A percentile compares a stretch with the other conserved stretches of the same genome.
These are phyloP conservation scores for Aphidius ervi DNA, from an alignment of 1,140 invertebrate genomes.

Conservation along the genomic window DNA sequence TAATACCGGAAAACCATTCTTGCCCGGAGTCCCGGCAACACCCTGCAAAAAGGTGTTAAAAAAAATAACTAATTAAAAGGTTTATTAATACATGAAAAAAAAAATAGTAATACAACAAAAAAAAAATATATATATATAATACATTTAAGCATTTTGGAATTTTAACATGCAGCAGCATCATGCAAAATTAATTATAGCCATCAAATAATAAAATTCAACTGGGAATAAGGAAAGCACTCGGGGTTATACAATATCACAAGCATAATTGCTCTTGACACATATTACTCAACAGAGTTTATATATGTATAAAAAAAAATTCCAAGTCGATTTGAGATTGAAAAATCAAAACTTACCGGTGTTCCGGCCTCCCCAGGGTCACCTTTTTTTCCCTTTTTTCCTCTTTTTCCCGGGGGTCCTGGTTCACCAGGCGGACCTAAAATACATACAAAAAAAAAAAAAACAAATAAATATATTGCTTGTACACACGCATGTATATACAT, in stretches of 20 bases:
- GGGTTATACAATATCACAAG: too few relatives aligned
- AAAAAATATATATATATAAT: background rate
- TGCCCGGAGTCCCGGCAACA: conserved; percentile 70
- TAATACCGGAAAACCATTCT: conserved; percentile 84
- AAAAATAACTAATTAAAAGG: conserved; percentile 41
- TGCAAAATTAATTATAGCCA: too few relatives aligned
- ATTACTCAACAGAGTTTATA: too few relatives aligned
- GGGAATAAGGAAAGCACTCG: too few relatives aligned
- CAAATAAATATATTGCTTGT: background rate
- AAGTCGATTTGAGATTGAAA: background rate
- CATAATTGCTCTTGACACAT: too few relatives aligned
- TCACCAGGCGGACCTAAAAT: conserved; percentile 65
- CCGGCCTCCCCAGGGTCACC: conserved; percentile 75
- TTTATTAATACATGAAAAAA: background rate
- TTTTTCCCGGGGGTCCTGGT: conserved; percentile 72
- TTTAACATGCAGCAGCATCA: too few relatives aligned
- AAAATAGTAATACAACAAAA: background rate
- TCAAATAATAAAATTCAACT: too few relatives aligned
- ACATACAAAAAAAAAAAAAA: conserved; percentile 40
- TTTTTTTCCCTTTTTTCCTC: conserved; percentile 85
- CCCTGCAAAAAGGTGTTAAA: conserved; percentile 66
- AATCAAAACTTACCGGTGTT: conserved; percentile 60
- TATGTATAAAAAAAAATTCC: too few relatives aligned
- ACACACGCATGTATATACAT: background rate
- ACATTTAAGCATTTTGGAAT: too few relatives aligned